A percentile compares a stretch with the other conserved stretches of the same genome.
phyloP scores from a whole-genome alignment of 64 coral and sea anemone species.

The Porites australiensis region DNA sequence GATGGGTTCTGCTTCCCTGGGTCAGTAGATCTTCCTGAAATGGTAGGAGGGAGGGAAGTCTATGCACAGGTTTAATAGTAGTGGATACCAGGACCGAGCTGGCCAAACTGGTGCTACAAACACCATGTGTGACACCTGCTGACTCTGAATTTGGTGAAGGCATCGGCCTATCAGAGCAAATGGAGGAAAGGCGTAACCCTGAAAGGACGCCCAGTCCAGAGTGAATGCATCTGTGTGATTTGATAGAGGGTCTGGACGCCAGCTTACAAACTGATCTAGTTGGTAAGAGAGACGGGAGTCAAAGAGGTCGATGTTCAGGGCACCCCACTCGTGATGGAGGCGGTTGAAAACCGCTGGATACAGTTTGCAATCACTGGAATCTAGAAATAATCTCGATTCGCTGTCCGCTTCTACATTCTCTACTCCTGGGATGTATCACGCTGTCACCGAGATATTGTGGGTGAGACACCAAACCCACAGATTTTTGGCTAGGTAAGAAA shows the following conservation, averaged over 20 bases:
- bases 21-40: background rate
- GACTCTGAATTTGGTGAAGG: background rate
- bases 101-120: conserved; percentile 53
- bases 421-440: background rate
- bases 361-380: background rate
- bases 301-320: background rate
- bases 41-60: conserved; percentile 3
- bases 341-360: background rate
- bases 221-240: background rate
- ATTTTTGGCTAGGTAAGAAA: background rate
- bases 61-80: background rate
- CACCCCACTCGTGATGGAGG: background rate
- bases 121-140: background rate
- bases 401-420: background rate
- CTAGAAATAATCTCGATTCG: background rate
- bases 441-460: background rate
- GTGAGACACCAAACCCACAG: background rate
- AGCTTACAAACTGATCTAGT: conserved; percentile 17
- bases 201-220: background rate
- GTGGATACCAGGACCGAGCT: conserved; percentile 46
- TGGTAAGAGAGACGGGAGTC: background rate
- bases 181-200: conserved; percentile 28
- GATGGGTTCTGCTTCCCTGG: background rate
- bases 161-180: conserved; percentile 10
- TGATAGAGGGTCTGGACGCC: conserved; percentile 28